A percentile compares a stretch with the other conserved stretches of the same genome.
Conservation (phyloP, 2,888 invertebrate genomes). For the Nysson spinosus region DNA sequence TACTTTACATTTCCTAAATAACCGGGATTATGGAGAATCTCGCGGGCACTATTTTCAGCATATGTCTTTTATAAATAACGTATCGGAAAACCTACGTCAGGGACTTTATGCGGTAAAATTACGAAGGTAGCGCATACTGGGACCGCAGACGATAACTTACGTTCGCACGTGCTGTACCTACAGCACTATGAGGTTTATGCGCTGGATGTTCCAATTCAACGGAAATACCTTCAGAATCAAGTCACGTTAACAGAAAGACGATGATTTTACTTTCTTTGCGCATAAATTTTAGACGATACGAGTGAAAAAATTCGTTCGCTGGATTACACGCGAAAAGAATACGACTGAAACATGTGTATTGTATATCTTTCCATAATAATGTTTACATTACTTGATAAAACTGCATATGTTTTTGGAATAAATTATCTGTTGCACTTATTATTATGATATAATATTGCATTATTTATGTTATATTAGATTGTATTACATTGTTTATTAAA, state of each 20-base stretch:
- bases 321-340: not conserved
- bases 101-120: constrained; percentile 14
- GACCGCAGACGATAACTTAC: constrained; percentile 26
- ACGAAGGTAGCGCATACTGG: constrained; percentile 11
- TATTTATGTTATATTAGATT: too few relatives aligned
- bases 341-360: too few relatives aligned
- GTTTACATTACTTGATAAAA: too few relatives aligned
- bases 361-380: too few relatives aligned
- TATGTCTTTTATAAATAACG: constrained; percentile 3
- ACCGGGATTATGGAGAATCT: too few relatives aligned
- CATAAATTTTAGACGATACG: constrained; percentile 9
- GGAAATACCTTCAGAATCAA: constrained; percentile 27
- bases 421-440: too few relatives aligned
- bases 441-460: too few relatives aligned
- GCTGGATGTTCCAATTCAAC: not conserved
- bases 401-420: too few relatives aligned
- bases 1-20: too few relatives aligned
- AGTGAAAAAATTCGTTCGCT: constrained; percentile 4
- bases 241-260: constrained; percentile 24
- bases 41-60: too few relatives aligned
- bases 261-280: constrained; percentile 23
- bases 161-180: constrained; percentile 20
- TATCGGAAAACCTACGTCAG: constrained; percentile 3
- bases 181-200: not conserved
- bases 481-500: too few relatives aligned